Evolutionary conservation across 2,797 vertebrate genomes (phyloP), one percentile per base, ranked within the genome.

Genomic region (Thamnophis elegans): DNA sequence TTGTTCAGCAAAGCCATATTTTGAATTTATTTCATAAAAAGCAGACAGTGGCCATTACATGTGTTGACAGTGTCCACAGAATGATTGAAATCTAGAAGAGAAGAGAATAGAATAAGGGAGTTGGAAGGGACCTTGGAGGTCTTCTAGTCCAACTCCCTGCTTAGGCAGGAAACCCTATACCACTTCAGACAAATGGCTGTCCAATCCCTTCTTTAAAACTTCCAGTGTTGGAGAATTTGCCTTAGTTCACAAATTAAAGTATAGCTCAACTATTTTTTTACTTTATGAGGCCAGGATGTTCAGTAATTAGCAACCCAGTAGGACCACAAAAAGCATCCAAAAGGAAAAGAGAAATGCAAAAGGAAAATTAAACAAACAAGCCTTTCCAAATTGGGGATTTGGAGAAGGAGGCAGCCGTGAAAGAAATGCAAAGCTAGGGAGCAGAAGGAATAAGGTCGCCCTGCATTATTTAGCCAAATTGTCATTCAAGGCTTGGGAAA

Each of bases 361-460:
- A 36, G 91, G 88, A 92, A 95, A 94, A 90, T 94, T 95, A 94
- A 62, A 91, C 10, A 87, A 89, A 88, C 87, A 92, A 89, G 53
- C 82, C 94, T 62, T 25, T 88, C 90, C 91, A 93, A 94, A 94
- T 89, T 51, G 73, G 85, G 54, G 93, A 94, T 95, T 93, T 36
- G 68, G 16, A 73, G 28, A 94, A 62, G 85, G 5, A 94, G 55
- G 36, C 93, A 88, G 92, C 92, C 32, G 93, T 68, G 55, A 65
- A 94, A 60, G 94, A 62, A 62, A 90, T 85, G 87, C 20, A 12
- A 88, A 94, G 82, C 60, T 91, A 85, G 3, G 0, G 89, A 93
- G 86, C 0, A 0, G 94, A 86, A 90, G 13, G 87, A 94, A 93
- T 8, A 0, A 0, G 47, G 85, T 56, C 32, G 65, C 6, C 0